Conservation (phyloP, 2,113 vertebrate species). For the Dipodomys spectabilis region DNA sequence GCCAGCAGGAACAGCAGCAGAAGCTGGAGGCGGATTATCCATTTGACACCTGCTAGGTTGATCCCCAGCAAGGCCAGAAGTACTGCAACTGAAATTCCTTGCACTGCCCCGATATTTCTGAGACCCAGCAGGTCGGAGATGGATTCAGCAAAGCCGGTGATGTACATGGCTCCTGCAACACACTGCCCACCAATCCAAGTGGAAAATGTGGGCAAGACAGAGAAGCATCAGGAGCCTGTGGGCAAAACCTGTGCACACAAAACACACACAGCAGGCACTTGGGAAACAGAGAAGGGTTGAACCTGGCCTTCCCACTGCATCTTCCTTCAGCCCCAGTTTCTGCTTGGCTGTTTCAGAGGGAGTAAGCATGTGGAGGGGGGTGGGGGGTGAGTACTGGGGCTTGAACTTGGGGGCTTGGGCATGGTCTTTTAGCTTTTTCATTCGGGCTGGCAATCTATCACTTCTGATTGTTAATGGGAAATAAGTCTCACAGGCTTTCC, state of each 20-base stretch:
- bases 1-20: slow-evolving; percentile 94
- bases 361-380: too few relatives aligned
- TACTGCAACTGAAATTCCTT: slow-evolving; percentile 91
- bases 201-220: neutral
- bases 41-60: slow-evolving; percentile 97
- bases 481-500: too few relatives aligned
- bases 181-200: slow-evolving; percentile 87
- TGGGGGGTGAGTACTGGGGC: too few relatives aligned
- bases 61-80: slow-evolving; percentile 95
- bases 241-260: fast-evolving
- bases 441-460: too few relatives aligned
- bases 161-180: slow-evolving; percentile 97
- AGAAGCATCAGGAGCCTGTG: neutral
- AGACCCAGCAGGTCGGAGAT: slow-evolving; percentile 92
- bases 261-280: neutral
- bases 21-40: slow-evolving; percentile 97
- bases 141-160: slow-evolving; percentile 97
- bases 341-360: neutral
- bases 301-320: neutral
- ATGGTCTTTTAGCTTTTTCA: too few relatives aligned
- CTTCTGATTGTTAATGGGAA: too few relatives aligned
- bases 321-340: neutral
- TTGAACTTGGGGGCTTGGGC: too few relatives aligned
- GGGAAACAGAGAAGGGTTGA: neutral
- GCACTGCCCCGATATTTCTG: slow-evolving; percentile 92